Evolutionary conservation across 2,113 vertebrate species (phyloP).

Genomic region (Pangasianodon gigas): DNA sequence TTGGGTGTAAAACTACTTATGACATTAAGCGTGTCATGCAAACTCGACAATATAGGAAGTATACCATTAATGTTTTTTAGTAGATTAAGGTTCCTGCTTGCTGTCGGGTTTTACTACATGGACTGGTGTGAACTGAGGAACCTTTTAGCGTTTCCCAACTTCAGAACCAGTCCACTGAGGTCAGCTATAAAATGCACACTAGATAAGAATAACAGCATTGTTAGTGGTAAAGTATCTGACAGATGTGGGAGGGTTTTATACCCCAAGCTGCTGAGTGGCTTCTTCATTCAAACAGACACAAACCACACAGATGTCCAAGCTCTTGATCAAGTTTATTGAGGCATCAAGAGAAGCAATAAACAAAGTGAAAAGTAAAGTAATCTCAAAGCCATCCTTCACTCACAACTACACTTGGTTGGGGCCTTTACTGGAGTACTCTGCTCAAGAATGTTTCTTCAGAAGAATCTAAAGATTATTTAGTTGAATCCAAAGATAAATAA

Average conservation of each 20-base stretch:
- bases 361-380: not conserved
- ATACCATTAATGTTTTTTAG: not conserved
- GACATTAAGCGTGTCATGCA: not conserved
- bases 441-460: not conserved
- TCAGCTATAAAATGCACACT: not conserved
- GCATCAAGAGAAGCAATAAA: not conserved
- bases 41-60: not conserved
- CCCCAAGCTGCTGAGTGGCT: not conserved
- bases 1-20: not conserved
- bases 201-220: conserved; percentile 13
- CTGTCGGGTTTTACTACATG: not conserved
- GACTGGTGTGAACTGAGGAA: not conserved
- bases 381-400: not conserved
- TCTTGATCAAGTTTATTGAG: not conserved
- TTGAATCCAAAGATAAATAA: conserved; percentile 1
- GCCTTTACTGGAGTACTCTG: not conserved
- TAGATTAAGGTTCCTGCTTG: not conserved
- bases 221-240: not conserved
- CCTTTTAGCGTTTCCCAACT: not conserved
- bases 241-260: conserved; percentile 5
- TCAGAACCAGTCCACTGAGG: not conserved
- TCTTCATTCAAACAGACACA: conserved; percentile 9
- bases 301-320: not conserved
- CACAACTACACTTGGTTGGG: not conserved
- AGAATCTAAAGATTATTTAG: not conserved